Conservation (phyloP, 1,140 invertebrate species). For the Papilio polytes region DNA sequence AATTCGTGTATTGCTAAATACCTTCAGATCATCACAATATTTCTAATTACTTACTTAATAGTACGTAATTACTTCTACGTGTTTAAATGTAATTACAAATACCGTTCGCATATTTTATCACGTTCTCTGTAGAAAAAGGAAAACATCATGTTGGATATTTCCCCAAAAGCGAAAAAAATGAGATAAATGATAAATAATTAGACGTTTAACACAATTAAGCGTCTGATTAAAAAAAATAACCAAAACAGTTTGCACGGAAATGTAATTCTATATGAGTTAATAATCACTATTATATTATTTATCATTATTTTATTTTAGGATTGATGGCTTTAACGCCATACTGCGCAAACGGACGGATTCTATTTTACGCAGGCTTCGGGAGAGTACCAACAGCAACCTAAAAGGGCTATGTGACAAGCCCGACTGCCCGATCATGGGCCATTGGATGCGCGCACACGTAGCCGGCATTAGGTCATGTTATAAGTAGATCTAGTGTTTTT, state of each 20-base stretch:
- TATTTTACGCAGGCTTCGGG: too few relatives aligned
- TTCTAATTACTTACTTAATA: background rate
- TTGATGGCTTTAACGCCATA: too few relatives aligned
- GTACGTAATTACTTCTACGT: too few relatives aligned
- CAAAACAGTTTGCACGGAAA: background rate
- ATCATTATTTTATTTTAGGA: too few relatives aligned
- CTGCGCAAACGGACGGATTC: too few relatives aligned
- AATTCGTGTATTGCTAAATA: background rate
- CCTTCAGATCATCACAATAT: background rate
- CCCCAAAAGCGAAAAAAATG: background rate
- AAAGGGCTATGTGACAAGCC: too few relatives aligned
- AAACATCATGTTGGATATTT: background rate
- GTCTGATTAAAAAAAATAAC: too few relatives aligned
- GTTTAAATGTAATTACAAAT: background rate
- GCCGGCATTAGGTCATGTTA: too few relatives aligned
- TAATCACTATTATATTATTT: background rate
- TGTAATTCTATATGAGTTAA: background rate
- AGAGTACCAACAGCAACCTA: too few relatives aligned
- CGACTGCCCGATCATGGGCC: too few relatives aligned
- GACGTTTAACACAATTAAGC: background rate
- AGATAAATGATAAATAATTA: background rate
- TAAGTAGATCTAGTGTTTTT: too few relatives aligned
- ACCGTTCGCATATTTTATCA: slow-evolving; percentile 1
- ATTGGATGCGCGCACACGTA: too few relatives aligned
- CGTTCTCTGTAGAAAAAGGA: background rate